Evolutionary conservation across 2,113 vertebrate species (phyloP), one percentile per base, ranked within the genome.

Genomic region (Myrmecophaga tridactyla): DNA sequence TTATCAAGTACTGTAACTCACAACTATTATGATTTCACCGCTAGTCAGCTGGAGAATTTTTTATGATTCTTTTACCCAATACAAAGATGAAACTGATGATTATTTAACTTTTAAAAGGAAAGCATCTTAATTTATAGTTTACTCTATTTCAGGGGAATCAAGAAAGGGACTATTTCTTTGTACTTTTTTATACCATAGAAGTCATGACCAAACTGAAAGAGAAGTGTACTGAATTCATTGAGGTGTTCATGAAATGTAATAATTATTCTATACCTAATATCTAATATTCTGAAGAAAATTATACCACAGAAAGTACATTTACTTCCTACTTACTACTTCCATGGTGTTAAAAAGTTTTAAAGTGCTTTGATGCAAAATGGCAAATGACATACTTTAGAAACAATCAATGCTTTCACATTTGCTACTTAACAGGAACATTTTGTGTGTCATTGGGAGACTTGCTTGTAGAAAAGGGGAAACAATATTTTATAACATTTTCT

Each of bases 321-420:
- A 94, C 48, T 90, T 10, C 92, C 87, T 76, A 94, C 21, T 94
- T 97, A 97, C 89, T 94, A 69, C 86, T 97, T 96, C 96, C 94
- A n/a, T 97, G 89, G 87, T 92, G 62, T 96, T 97, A 97, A 98
- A 98, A 97, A 80, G 80, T 95, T 98, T 98, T 94, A 93, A 96
- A 98, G 91, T 97, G 94, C 90, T 97, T 76, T 96, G 67, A 94
- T 95, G 67, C 76, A 97, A 97, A 97, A 94, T 95, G 75, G 89
- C 95, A 98, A 98, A 98, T 98, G 80, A 97, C 92, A 98, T 86
- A 86, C 90, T 97, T 97, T 95, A 97, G 73, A 97, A 83, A 63
- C 78, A 97, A 98, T 98, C 97, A 97, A 96, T 98, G 96, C 80
- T 96, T 96, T 92, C 96, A 84, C 96, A 96, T 96, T 97, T 98